Conservation (phyloP, 2,888 invertebrate species). For the Thymelicus lineola region DNA sequence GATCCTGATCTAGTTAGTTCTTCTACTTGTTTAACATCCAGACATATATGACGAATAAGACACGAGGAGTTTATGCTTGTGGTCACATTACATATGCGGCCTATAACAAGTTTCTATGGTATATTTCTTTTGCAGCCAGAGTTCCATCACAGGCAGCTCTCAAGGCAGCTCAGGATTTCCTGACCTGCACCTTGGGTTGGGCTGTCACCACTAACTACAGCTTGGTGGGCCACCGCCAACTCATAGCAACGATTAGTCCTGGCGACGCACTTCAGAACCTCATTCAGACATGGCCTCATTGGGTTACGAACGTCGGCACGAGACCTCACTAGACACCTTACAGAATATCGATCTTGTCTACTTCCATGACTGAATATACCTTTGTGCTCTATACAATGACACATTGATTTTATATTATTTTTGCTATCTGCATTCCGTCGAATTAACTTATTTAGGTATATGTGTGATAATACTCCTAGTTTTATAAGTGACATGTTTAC, state of each 20-base stretch:
- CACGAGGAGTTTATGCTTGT: too few species aligned
- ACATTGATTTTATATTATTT: too few species aligned
- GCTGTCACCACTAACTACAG: slow-evolving; percentile 74
- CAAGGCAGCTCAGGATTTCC: slow-evolving; percentile 71
- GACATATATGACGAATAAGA: too few species aligned
- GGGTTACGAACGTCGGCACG: slow-evolving; percentile 46
- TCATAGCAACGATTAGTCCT: slow-evolving; percentile 80
- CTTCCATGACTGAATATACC: too few species aligned
- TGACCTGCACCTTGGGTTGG: slow-evolving; percentile 77
- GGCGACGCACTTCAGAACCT: slow-evolving; percentile 78
- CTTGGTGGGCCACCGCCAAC: slow-evolving; percentile 84
- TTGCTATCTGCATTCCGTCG: too few species aligned
- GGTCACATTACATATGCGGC: too few species aligned
- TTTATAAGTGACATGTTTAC: neutral
- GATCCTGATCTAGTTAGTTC: too few species aligned
- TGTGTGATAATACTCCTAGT: neutral
- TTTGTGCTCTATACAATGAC: too few species aligned
- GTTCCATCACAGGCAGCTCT: slow-evolving; percentile 56
- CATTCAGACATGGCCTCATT: slow-evolving; percentile 81
- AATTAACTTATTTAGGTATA: too few species aligned
- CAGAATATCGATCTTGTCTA: too few species aligned
- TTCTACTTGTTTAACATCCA: too few species aligned
- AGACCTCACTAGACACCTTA: neutral
- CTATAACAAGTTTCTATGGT: too few species aligned
- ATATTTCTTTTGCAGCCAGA: slow-evolving; percentile 7